A percentile compares a stretch with the other conserved stretches of the same genome.
These are phyloP conservation scores for Mormyrus iriodes DNA, from an alignment of 2,113 vertebrate species.

Conservation along the genomic window DNA sequence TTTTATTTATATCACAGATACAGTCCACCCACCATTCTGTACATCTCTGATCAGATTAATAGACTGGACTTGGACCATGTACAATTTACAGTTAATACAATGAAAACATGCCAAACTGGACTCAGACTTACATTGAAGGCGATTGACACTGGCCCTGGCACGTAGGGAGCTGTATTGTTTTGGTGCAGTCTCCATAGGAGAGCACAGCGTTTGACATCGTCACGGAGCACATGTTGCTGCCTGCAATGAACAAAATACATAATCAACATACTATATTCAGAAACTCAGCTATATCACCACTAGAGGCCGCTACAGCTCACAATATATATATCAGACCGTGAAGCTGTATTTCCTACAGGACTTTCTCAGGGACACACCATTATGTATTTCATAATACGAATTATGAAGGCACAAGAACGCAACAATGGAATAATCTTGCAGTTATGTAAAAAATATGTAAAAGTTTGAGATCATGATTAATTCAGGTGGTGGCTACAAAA, in stretches of 20 bases:
- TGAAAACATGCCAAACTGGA: background rate
- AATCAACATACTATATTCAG: background rate
- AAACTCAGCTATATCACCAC: background rate
- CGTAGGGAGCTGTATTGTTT: slow-evolving; percentile 31
- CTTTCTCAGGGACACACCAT: background rate
- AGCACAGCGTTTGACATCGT: slow-evolving; percentile 30
- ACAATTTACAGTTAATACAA: background rate
- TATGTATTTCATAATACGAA: background rate
- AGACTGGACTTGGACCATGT: background rate
- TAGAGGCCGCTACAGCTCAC: background rate
- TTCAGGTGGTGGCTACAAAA: background rate
- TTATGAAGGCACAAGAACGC: background rate
- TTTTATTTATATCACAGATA: background rate
- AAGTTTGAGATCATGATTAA: background rate
- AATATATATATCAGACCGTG: background rate
- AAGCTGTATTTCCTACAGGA: background rate
- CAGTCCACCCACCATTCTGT: background rate
- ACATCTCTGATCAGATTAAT: background rate
- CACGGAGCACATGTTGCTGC: slow-evolving; percentile 41
- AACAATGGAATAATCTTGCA: background rate
- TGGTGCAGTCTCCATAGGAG: slow-evolving; percentile 34
- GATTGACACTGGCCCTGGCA: slow-evolving; percentile 51
- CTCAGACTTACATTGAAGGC: slow-evolving; percentile 38
- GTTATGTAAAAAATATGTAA: background rate
- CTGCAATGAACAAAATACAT: slow-evolving; percentile 29